A percentile compares a stretch with the other conserved stretches of the same genome.
phyloP scores from a whole-genome alignment of 2,113 vertebrate species.

The Castor canadensis region DNA sequence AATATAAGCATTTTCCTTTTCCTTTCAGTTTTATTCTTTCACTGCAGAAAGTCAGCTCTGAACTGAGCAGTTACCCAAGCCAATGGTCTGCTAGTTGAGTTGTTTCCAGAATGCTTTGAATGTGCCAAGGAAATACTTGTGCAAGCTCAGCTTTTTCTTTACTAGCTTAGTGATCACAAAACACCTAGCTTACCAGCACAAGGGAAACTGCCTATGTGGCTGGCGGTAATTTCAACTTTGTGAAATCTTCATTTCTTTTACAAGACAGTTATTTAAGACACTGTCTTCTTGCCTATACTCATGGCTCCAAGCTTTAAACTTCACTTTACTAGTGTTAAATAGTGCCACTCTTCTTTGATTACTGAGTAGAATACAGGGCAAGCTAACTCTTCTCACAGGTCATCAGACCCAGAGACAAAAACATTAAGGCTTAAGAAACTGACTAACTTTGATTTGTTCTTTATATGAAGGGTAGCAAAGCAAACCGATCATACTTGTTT shows the following conservation, averaged over 20 bases:
- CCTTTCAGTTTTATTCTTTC: slow-evolving; percentile 33
- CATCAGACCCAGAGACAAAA: background rate
- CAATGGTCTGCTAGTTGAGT: background rate
- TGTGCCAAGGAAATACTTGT: slow-evolving; percentile 54
- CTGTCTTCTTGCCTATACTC: slow-evolving; percentile 33
- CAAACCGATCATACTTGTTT: background rate
- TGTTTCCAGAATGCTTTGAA: slow-evolving; percentile 51
- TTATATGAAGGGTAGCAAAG: slow-evolving; percentile 30
- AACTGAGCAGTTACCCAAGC: background rate
- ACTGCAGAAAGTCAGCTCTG: slow-evolving; percentile 42
- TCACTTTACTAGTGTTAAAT: slow-evolving; percentile 13
- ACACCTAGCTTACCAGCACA: slow-evolving; percentile 23
- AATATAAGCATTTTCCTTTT: background rate
- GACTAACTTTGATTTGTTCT: slow-evolving; percentile 30
- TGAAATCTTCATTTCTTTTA: slow-evolving; percentile 31
- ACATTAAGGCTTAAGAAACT: slow-evolving; percentile 29
- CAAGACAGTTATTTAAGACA: slow-evolving; percentile 40
- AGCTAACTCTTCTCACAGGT: slow-evolving; percentile 17
- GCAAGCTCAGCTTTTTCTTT: slow-evolving; percentile 36
- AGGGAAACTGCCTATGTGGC: slow-evolving; percentile 6
- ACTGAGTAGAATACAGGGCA: background rate
- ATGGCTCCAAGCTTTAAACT: slow-evolving; percentile 40
- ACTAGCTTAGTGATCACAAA: slow-evolving; percentile 7
- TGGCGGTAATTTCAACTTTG: slow-evolving; percentile 44
- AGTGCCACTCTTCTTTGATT: slow-evolving; percentile 36